These are phyloP conservation scores for Oligia latruncula DNA, from an alignment of 2,888 invertebrate species.

Conservation along the genomic window DNA sequence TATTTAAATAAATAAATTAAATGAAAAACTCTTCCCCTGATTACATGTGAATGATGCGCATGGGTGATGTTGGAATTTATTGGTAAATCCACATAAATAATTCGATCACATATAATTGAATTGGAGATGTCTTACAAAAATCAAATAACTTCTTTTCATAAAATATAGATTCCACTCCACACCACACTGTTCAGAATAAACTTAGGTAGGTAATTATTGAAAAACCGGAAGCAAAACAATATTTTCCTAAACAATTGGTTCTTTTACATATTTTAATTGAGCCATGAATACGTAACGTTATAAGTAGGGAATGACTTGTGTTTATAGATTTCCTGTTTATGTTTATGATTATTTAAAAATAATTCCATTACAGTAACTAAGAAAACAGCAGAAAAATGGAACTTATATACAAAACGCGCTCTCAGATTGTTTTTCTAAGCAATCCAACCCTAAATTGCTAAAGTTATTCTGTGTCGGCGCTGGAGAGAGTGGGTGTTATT, in stretches of 20 bases:
- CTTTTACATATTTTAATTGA: slow-evolving; percentile 18
- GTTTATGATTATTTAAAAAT: too few relatives aligned
- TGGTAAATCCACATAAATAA: neutral
- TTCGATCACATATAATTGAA: neutral
- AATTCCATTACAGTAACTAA: neutral
- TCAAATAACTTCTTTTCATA: neutral
- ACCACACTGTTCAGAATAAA: neutral
- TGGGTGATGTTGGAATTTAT: neutral
- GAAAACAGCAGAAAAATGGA: slow-evolving; percentile 34
- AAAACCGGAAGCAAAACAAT: neutral
- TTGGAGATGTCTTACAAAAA: neutral
- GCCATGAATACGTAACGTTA: neutral
- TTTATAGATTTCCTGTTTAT: neutral
- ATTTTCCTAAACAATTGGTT: slow-evolving; percentile 1
- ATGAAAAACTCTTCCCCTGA: neutral
- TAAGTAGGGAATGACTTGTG: slow-evolving; percentile 14
- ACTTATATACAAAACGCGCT: slow-evolving; percentile 24
- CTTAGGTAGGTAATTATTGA: neutral
- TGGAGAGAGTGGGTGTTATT: slow-evolving; percentile 77
- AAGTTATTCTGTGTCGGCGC: slow-evolving; percentile 72
- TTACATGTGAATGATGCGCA: neutral
- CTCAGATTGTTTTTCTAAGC: slow-evolving; percentile 56
- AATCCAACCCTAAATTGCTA: slow-evolving; percentile 80
- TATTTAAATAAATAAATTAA: slow-evolving; percentile 41
- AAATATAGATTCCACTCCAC: neutral